Evolutionary conservation across 2,797 vertebrate species (phyloP), one percentile per base, ranked within the genome.

Genomic region (Phoeniculus purpureus): DNA sequence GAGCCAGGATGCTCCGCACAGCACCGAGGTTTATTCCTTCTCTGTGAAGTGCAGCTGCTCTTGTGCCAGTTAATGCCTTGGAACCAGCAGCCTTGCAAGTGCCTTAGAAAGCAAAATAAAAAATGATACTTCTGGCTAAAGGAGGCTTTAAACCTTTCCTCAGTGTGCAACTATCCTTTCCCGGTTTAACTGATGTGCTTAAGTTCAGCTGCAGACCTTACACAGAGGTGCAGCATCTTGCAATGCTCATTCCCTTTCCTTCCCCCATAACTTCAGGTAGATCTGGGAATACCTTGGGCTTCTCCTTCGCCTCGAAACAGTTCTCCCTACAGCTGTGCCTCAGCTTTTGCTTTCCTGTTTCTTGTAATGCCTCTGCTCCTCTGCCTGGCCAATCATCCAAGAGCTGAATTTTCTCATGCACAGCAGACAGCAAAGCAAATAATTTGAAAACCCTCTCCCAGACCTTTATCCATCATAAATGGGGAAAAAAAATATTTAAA

Each of bases 391-490:
- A 55, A n/a, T 37, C 76, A 72, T 17, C 32, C 45, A 59, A 13
- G 85, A 79, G 71, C 32, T 85, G 78, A 40, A 25, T 91, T 90
- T 91, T 85, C 72, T 65, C 32, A 68, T 25, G 40, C 65, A 45
- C 32, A 74, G 47, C 65, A 91, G 61, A 58, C 22, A 84, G 62
- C 22, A 62, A 82, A 83, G 59, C 62, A 82, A 93, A 66, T 64
- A 50, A 61, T 66, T 68, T 59, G 15, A 66, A 77, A 87, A 86
- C n/a, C 20, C 13, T 76, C 47, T 86, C n/a, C 8, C 26, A 74
- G 58, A 74, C 47, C n/a, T 84, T 89, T 76, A 71, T 68, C 61
- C 12, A 12, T 71, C 54, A 71, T 40, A 40, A 81, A 37, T 47
- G 27, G 7, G 8, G 54, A 17, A 43, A 43, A 5, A 25, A 32